Evolutionary conservation across 2,888 invertebrate genomes (phyloP).

Genomic region (Xanthorhoe spadicearia): DNA sequence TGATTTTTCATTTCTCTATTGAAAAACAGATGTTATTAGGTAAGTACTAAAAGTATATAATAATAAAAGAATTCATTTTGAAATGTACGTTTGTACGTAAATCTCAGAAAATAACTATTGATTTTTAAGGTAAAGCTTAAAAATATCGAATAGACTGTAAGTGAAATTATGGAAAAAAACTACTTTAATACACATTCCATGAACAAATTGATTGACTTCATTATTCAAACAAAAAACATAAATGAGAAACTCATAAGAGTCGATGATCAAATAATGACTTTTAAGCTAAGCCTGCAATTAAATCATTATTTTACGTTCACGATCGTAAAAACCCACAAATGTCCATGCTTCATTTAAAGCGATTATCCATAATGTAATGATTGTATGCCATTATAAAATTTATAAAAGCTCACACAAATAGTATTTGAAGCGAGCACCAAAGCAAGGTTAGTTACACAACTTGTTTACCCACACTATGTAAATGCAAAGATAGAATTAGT

Average conservation of each 20-base stretch:
- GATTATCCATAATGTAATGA: slow-evolving; percentile 1
- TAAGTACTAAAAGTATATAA: too few relatives aligned
- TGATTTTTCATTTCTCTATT: not conserved
- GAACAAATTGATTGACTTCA: too few relatives aligned
- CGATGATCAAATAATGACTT: not conserved
- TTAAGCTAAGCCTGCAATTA: not conserved
- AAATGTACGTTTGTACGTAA: too few relatives aligned
- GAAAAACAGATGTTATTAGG: too few relatives aligned
- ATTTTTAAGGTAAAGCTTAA: too few relatives aligned
- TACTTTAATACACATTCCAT: too few relatives aligned
- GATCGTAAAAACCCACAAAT: not conserved
- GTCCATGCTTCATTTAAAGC: slow-evolving; percentile 11
- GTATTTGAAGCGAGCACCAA: slow-evolving; percentile 36
- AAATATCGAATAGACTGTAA: too few relatives aligned
- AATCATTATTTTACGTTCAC: not conserved
- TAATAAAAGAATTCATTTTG: too few relatives aligned
- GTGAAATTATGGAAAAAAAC: too few relatives aligned
- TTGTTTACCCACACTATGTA: slow-evolving; percentile 56
- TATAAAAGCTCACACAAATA: slow-evolving; percentile 37
- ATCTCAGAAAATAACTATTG: too few relatives aligned
- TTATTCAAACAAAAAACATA: not conserved
- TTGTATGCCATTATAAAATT: not conserved
- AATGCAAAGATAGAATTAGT: slow-evolving; percentile 53
- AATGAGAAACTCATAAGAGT: not conserved
- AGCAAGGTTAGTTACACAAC: slow-evolving; percentile 54